phyloP scores from a whole-genome alignment of 2,113 vertebrate genomes.

The Gopherus flavomarginatus region DNA sequence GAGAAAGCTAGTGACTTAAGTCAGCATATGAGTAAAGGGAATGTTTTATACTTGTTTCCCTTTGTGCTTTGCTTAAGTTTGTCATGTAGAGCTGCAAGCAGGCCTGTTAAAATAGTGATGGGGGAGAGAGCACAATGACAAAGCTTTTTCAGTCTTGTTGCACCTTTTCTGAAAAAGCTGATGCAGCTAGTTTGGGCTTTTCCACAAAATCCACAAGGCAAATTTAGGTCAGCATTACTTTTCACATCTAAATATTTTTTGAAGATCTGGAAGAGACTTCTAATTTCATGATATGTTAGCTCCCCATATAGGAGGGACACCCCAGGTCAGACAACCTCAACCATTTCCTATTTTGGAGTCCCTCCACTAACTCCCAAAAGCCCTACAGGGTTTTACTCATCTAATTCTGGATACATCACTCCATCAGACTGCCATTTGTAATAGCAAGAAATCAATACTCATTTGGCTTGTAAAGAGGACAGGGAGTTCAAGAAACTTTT shows the following conservation, averaged over 20 bases:
- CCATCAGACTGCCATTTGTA: not conserved
- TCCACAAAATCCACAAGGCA: not conserved
- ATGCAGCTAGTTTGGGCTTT: not conserved
- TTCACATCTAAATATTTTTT: not conserved
- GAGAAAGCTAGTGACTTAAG: slow-evolving; percentile 4
- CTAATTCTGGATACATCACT: not conserved
- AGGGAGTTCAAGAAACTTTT: not conserved
- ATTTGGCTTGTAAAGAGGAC: not conserved
- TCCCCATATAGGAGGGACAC: not conserved
- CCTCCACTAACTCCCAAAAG: not conserved
- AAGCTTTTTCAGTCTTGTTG: not conserved
- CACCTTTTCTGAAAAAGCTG: not conserved
- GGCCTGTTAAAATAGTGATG: not conserved
- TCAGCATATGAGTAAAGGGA: not conserved
- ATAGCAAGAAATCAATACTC: not conserved
- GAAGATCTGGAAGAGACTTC: not conserved
- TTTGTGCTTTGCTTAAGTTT: not conserved
- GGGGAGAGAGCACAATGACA: not conserved
- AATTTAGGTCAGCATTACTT: not conserved
- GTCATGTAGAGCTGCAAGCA: not conserved
- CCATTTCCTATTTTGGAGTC: not conserved
- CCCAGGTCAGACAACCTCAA: not conserved
- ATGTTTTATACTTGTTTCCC: slow-evolving; percentile 28
- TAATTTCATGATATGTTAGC: not conserved
- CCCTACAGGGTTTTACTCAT: not conserved